Conservation (phyloP, 2,888 invertebrate genomes). For the Tipula vernalis region DNA sequence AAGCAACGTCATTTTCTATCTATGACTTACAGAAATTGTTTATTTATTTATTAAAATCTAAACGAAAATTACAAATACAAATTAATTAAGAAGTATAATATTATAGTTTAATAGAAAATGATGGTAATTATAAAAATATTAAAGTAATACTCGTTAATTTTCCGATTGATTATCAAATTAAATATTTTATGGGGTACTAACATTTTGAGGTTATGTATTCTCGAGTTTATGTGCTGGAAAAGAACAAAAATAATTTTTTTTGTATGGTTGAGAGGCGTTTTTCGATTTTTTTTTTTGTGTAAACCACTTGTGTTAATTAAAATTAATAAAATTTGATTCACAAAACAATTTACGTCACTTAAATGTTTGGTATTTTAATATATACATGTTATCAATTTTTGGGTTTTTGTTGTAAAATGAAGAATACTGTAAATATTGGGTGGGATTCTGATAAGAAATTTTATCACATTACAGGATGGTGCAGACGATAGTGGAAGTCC, state of each 20-base stretch:
- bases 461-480: constrained; percentile 15
- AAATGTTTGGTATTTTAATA: neutral
- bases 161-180: neutral
- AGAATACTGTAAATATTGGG: neutral
- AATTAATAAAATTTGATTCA: neutral
- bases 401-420: neutral
- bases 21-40: neutral
- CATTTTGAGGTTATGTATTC: neutral
- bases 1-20: neutral
- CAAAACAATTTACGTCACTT: neutral
- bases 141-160: neutral
- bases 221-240: neutral
- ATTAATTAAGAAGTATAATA: neutral
- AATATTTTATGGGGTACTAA: neutral
- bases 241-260: neutral
- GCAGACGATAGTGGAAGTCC: constrained; percentile 17
- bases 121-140: neutral
- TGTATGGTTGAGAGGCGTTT: neutral
- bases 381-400: neutral
- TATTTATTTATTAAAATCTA: neutral
- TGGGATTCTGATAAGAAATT: neutral
- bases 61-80: neutral
- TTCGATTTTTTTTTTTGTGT: neutral
- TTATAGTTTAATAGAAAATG: neutral
- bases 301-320: neutral